Evolutionary conservation across 2,888 invertebrate genomes (phyloP).

Genomic region (Acleris holmiana): DNA sequence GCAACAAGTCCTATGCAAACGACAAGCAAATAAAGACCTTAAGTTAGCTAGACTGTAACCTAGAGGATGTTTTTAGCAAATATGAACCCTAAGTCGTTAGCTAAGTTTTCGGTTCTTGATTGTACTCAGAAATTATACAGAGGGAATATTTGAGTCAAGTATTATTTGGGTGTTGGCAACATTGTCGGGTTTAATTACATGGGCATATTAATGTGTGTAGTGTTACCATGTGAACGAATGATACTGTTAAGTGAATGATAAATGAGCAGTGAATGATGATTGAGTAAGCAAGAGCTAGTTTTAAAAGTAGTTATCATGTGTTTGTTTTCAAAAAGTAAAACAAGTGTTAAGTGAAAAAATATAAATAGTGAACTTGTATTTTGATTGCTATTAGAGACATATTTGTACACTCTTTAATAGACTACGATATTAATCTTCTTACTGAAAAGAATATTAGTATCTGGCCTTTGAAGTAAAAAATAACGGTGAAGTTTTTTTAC

Average conservation of each 20-base stretch:
- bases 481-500: too few species aligned
- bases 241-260: not conserved
- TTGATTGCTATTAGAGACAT: too few species aligned
- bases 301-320: too few species aligned
- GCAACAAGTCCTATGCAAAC: conserved; percentile 2
- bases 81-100: not conserved
- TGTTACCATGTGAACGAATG: conserved; percentile 11
- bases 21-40: not conserved
- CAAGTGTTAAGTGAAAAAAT: too few species aligned
- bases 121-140: conserved; percentile 24
- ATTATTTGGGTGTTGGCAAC: conserved; percentile 20
- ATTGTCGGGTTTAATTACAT: conserved; percentile 15
- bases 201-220: conserved; percentile 13
- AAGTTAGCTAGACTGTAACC: not conserved
- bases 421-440: too few species aligned
- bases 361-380: too few species aligned
- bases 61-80: not conserved
- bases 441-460: too few species aligned
- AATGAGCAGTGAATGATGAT: not conserved
- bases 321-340: too few species aligned
- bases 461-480: too few species aligned
- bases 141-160: conserved; percentile 32
- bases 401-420: too few species aligned
- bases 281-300: not conserved
- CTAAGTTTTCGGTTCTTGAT: conserved; percentile 15